Evolutionary conservation across 2,888 invertebrate species (phyloP), one percentile per base, ranked within the genome.

Genomic region (Leptinotarsa juncta): DNA sequence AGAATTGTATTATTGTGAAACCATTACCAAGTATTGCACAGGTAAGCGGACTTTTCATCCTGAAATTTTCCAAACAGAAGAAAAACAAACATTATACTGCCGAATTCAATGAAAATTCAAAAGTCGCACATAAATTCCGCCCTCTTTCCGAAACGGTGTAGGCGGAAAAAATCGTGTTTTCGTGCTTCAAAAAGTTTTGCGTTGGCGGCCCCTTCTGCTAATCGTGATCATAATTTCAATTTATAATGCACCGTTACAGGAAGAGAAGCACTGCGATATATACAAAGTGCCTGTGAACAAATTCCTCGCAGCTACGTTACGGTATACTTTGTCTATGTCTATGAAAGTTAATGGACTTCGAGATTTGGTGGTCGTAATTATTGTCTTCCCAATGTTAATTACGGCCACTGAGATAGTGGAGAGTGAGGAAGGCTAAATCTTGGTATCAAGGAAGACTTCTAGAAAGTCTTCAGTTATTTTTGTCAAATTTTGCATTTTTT

Each of bases 31-130:
- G 12, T 42, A 42, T 42, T 42, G 42, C 42, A 42, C 10, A 10
- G 12, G 5, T 42, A 3, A 18, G 18, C 18, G 15, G 26, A 15
- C 23, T 26, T 26, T 26, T 32, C 32, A 7, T 7, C 7, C 32
- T 32, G 32, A 32, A 32, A 32, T 62, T 26, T 32, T 68, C 68
- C 55, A 14, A 42, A 57, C 32, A 32, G 57, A 26, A 65, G 50
- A 66, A 51, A 68, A 70, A 70, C 23, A 65, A 65, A 20, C 20
- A 32, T n/a, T 67, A 57, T 26, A 62, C 18, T n/a, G 14, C 26
- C 18, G 67, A 23, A 60, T 60, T 62, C 42, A 18, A 62, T 62
- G 18, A 15, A 26, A 42, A n/a, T 42, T 26, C n/a, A 16, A 32
- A 62, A n/a, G 32, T 26, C n/a, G 42, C 26, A 42, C 10, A 18